Conservation (phyloP, 2,113 vertebrate species). For the Prochilodus magdalenae region DNA sequence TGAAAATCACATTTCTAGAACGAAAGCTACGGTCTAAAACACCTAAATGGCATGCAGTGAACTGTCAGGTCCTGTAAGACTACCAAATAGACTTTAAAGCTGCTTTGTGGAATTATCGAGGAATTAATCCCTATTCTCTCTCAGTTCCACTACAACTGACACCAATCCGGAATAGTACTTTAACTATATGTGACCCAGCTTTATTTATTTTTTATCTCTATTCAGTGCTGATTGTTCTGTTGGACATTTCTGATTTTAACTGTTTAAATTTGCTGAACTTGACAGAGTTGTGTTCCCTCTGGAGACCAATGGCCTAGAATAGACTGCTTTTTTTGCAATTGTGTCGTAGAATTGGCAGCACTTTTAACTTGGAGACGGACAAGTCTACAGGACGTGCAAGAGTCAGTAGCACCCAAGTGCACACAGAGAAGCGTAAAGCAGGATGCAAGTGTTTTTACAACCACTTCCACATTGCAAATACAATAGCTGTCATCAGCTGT, state of each 20-base stretch:
- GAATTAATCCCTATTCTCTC: background rate
- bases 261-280: background rate
- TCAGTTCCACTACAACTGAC: background rate
- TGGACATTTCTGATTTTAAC: background rate
- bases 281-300: background rate
- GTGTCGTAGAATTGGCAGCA: background rate
- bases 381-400: conserved; percentile 28
- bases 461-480: conserved; percentile 46
- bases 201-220: background rate
- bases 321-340: background rate
- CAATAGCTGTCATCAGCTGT: conserved; percentile 51
- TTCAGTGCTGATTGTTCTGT: background rate
- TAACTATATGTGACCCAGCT: background rate
- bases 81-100: background rate
- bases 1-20: too few species aligned
- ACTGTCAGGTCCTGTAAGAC: background rate
- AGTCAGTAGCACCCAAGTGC: conserved; percentile 29
- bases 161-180: background rate
- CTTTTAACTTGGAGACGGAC: conserved; percentile 16
- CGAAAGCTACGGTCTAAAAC: background rate
- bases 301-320: background rate
- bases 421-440: conserved; percentile 31
- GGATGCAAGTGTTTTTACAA: conserved; percentile 58
- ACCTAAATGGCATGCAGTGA: background rate
- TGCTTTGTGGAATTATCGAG: background rate